A percentile compares a stretch with the other conserved stretches of the same genome.
phyloP scores from a whole-genome alignment of 2,888 invertebrate genomes.

The Bedellia somnulentella region DNA sequence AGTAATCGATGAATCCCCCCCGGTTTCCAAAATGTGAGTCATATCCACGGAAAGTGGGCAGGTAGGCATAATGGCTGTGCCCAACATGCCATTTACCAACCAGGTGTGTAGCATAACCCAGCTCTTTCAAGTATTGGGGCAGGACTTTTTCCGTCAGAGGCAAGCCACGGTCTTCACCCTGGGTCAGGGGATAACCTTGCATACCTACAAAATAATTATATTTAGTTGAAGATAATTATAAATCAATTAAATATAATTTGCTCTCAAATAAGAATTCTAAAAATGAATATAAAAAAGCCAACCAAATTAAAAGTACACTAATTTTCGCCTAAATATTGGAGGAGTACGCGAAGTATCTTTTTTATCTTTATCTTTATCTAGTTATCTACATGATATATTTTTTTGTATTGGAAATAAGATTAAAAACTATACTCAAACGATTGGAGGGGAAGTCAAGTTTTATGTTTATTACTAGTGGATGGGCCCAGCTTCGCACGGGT shows the following conservation, averaged over 20 bases:
- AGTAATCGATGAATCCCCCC: conserved; percentile 82
- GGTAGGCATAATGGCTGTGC: conserved; percentile 46
- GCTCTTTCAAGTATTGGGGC: conserved; percentile 64
- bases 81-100: conserved; percentile 85
- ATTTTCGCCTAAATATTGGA: too few species aligned
- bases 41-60: conserved; percentile 76
- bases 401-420: too few species aligned
- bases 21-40: conserved; percentile 85
- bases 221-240: too few species aligned
- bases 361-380: too few species aligned
- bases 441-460: too few species aligned
- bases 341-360: too few species aligned
- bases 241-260: neutral
- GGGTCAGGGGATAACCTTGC: conserved; percentile 44
- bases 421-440: too few species aligned
- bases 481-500: neutral
- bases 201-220: conserved; percentile 21
- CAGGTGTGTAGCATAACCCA: conserved; percentile 74
- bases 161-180: conserved; percentile 40
- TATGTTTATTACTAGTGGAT: too few species aligned
- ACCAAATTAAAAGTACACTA: too few species aligned
- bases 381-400: too few species aligned
- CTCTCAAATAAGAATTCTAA: too few species aligned
- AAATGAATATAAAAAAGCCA: too few species aligned
- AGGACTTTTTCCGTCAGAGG: conserved; percentile 51